These are phyloP conservation scores for Brachyistius frenatus DNA, from an alignment of 2,113 vertebrate genomes.

Conservation along the genomic window DNA sequence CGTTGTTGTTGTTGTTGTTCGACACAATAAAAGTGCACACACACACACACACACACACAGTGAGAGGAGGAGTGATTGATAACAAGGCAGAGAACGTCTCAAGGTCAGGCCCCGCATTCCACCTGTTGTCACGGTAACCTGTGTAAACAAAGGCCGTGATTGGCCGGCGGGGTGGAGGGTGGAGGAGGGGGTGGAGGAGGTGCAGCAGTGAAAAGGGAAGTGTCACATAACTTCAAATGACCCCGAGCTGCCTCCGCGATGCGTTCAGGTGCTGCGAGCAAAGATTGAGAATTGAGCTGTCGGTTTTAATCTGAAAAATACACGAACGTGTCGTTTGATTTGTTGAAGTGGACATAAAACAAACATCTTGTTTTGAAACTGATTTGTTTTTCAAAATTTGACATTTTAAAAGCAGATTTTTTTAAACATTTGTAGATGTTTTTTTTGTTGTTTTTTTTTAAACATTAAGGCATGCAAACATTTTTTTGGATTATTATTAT, in stretches of 20 bases:
- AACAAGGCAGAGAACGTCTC: not conserved
- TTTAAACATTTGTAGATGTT: too few species aligned
- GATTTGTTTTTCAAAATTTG: too few species aligned
- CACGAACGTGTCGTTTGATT: too few species aligned
- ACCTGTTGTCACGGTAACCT: conserved; percentile 45
- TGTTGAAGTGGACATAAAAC: too few species aligned
- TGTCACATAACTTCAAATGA: not conserved
- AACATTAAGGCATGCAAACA: too few species aligned
- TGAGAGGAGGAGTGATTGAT: not conserved
- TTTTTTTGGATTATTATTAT: too few species aligned
- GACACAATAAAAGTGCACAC: not conserved
- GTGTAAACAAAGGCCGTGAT: conserved; percentile 16
- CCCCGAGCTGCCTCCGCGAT: not conserved
- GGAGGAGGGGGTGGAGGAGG: not conserved
- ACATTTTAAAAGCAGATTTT: too few species aligned
- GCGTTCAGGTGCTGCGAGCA: conserved; percentile 32
- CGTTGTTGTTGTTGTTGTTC: not conserved
- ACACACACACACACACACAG: not conserved
- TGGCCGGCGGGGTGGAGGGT: conserved; percentile 2
- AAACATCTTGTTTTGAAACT: too few species aligned
- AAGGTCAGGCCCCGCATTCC: conserved; percentile 43
- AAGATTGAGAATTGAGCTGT: too few species aligned
- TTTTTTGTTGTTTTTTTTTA: too few species aligned
- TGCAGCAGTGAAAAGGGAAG: not conserved
- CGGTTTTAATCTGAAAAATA: too few species aligned